A percentile compares a stretch with the other conserved stretches of the same genome.
phyloP scores from a whole-genome alignment of 37 sponge, comb jelly and placozoan species.

The Axinella damicornis region DNA sequence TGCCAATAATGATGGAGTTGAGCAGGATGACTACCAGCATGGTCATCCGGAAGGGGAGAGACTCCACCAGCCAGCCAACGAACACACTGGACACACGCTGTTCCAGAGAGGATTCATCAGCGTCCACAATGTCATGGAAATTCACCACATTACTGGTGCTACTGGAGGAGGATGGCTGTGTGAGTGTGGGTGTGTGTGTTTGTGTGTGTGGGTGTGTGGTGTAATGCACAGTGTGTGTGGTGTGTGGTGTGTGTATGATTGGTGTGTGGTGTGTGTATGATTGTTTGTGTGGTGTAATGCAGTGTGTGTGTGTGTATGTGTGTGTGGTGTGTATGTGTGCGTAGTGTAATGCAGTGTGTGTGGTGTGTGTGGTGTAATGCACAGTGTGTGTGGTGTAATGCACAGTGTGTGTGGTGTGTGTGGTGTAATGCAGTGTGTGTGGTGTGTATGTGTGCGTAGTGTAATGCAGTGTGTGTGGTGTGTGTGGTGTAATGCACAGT shows the following conservation, averaged over 20 bases:
- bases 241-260: neutral
- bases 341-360: constrained; percentile 22
- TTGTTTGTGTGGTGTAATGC: neutral
- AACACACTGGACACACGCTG: constrained; percentile 19
- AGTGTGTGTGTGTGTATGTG: neutral
- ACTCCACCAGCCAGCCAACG: constrained; percentile 61
- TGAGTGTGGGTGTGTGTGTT: neutral
- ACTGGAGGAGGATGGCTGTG: neutral
- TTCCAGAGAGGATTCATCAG: constrained; percentile 35
- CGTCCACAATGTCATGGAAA: constrained; percentile 62
- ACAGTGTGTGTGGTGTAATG: too few relatives aligned
- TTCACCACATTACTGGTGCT: neutral
- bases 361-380: constrained; percentile 7
- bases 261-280: neutral
- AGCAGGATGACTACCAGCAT: constrained; percentile 60
- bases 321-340: constrained; percentile 36
- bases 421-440: neutral
- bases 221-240: neutral
- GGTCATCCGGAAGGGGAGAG: constrained; percentile 47
- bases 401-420: constrained; percentile 1
- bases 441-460: neutral
- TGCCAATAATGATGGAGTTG: constrained; percentile 68
- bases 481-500: too few relatives aligned
- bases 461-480: neutral
- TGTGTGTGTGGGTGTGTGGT: neutral